Percentiles rank a stretch among this genome's conserved stretches.
phyloP scores from a whole-genome alignment of 2,113 vertebrate genomes.

The Chamaetylas fuelleborni region DNA sequence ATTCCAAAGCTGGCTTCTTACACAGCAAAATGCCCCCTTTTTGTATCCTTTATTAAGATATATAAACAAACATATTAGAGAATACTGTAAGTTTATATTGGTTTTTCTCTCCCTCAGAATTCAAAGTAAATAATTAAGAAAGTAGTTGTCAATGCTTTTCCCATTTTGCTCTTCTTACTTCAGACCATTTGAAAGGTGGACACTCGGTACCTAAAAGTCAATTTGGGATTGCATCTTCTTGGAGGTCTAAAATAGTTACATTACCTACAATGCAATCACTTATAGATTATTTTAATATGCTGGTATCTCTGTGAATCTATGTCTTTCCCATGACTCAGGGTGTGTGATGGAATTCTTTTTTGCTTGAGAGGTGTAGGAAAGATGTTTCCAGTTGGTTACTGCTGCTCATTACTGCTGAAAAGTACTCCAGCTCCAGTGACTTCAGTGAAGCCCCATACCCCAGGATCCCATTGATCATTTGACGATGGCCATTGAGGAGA shows the following conservation, averaged over 20 bases:
- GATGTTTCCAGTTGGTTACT: not conserved
- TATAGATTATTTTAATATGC: not conserved
- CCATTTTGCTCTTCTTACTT: not conserved
- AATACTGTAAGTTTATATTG: not conserved
- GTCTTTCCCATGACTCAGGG: not conserved
- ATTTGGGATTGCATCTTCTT: not conserved
- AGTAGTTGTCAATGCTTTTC: not conserved
- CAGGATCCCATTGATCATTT: rapidly evolving
- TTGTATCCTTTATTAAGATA: not conserved
- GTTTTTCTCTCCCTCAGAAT: not conserved
- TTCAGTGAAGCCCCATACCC: not conserved
- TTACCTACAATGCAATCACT: not conserved
- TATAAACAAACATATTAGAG: not conserved
- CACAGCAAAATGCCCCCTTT: not conserved
- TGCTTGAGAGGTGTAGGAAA: not conserved
- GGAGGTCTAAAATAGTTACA: not conserved
- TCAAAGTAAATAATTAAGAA: not conserved
- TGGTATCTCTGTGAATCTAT: not conserved
- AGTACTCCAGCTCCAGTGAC: not conserved
- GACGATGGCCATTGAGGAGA: not conserved
- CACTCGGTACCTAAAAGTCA: not conserved
- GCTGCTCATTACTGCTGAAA: not conserved
- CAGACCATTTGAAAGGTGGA: not conserved
- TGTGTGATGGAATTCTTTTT: not conserved
- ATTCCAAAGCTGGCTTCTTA: not conserved